These are phyloP conservation scores for Forbesichthys agassizii DNA, from an alignment of 2,113 vertebrate species.

Conservation along the genomic window DNA sequence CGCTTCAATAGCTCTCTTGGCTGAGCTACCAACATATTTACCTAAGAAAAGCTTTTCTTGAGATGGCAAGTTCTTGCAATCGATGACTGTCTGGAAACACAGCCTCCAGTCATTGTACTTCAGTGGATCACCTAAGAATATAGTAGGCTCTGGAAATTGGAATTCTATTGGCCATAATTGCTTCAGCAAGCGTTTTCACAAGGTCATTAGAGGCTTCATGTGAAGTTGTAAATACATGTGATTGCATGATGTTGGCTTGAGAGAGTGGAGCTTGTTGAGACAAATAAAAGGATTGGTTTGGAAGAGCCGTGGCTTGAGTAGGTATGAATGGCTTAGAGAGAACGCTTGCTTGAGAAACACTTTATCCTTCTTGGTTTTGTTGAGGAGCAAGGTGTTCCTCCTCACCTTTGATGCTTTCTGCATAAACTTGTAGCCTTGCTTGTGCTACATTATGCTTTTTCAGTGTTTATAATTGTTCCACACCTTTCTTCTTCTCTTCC, in stretches of 20 bases:
- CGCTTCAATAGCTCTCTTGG: slow-evolving; percentile 28
- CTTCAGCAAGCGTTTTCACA: not conserved
- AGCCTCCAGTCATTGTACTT: not conserved
- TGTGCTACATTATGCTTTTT: slow-evolving; percentile 26
- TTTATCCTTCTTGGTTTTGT: no score
- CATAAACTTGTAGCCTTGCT: slow-evolving; percentile 20
- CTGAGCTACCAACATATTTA: slow-evolving; percentile 31
- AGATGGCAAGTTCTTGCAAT: slow-evolving; percentile 1
- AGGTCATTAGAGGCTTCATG: not conserved
- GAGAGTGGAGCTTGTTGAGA: no score
- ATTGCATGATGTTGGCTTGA: not conserved
- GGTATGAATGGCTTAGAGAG: no score
- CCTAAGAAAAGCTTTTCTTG: slow-evolving; percentile 22
- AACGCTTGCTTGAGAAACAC: no score
- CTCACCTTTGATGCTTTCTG: not conserved
- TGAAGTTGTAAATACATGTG: not conserved
- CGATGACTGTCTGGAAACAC: not conserved
- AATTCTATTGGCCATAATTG: not conserved
- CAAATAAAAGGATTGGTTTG: no score
- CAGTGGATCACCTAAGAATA: no score
- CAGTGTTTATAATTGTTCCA: slow-evolving; percentile 16
- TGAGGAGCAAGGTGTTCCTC: no score
- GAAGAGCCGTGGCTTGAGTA: no score
- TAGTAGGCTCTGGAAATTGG: not conserved
- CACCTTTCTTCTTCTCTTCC: slow-evolving; percentile 21